These are phyloP conservation scores for Oryctolagus cuniculus DNA, from an alignment of 2,113 vertebrate species.

Conservation along the genomic window DNA sequence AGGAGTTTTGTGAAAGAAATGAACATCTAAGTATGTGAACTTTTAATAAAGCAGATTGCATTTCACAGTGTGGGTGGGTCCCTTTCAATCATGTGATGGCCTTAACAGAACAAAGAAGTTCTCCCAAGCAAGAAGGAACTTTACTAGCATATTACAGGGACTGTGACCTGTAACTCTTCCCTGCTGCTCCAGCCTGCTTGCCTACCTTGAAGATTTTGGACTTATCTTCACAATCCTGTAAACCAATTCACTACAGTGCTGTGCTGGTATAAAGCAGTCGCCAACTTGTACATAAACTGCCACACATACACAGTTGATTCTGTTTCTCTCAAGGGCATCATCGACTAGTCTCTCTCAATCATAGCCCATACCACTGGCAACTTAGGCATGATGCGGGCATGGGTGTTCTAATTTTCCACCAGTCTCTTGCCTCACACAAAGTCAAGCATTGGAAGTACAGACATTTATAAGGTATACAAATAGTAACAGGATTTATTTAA, in stretches of 20 bases:
- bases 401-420: no score
- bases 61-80: not conserved
- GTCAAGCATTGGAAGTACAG: no score
- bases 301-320: not conserved
- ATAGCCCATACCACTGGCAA: not conserved
- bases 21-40: not conserved
- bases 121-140: not conserved
- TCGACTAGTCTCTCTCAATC: not conserved
- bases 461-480: no score
- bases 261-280: no score
- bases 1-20: not conserved
- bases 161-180: not conserved
- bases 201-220: not conserved
- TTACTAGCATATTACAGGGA: not conserved
- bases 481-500: no score
- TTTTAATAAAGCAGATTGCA: not conserved
- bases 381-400: not conserved
- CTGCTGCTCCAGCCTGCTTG: not conserved
- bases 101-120: not conserved
- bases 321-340: not conserved
- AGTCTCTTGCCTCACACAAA: no score
- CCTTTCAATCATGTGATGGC: not conserved
- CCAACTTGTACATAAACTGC: no score
- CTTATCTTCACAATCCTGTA: not conserved
- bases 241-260: no score